phyloP scores from a whole-genome alignment of 30 jellyfish, hydroid and myxozoan species.

The Hydractinia echinata region DNA sequence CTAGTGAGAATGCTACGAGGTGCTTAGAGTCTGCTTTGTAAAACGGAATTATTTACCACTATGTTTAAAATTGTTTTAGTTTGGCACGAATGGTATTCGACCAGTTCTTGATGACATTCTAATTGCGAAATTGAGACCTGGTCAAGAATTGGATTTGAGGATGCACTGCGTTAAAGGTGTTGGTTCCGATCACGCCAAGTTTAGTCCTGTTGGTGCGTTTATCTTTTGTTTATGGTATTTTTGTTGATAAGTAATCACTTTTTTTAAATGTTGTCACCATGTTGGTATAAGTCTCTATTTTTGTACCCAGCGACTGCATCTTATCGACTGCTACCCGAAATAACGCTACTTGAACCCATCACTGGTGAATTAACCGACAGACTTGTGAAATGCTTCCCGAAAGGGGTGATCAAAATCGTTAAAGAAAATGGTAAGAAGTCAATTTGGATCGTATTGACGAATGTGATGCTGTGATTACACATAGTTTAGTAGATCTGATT shows the following conservation, averaged over 20 bases:
- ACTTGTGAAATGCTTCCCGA: conserved; percentile 63
- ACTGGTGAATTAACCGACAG: conserved; percentile 77
- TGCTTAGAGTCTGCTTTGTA: too few relatives aligned
- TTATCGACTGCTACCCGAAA: conserved; percentile 82
- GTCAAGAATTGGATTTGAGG: conserved; percentile 89
- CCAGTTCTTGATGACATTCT: conserved; percentile 88
- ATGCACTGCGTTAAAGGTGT: conserved; percentile 90
- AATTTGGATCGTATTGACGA: neutral
- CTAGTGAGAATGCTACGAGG: too few relatives aligned
- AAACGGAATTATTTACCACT: neutral
- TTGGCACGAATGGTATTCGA: conserved; percentile 62
- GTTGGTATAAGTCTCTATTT: neutral
- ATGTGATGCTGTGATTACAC: neutral
- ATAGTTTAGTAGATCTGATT: neutral
- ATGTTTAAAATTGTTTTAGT: conserved; percentile 26
- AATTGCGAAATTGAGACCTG: conserved; percentile 95
- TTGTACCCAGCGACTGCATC: conserved; percentile 85
- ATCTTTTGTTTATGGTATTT: neutral
- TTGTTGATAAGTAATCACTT: neutral
- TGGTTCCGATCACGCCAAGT: conserved; percentile 95
- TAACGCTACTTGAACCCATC: conserved; percentile 54
- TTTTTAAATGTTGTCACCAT: neutral
- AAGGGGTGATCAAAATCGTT: conserved; percentile 79
- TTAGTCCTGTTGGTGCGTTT: conserved; percentile 92
- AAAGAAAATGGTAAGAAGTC: conserved; percentile 43